Base-by-base conservation (phyloP, 2,797 vertebrate genomes). In the Micromesistius poutassou region DNA sequence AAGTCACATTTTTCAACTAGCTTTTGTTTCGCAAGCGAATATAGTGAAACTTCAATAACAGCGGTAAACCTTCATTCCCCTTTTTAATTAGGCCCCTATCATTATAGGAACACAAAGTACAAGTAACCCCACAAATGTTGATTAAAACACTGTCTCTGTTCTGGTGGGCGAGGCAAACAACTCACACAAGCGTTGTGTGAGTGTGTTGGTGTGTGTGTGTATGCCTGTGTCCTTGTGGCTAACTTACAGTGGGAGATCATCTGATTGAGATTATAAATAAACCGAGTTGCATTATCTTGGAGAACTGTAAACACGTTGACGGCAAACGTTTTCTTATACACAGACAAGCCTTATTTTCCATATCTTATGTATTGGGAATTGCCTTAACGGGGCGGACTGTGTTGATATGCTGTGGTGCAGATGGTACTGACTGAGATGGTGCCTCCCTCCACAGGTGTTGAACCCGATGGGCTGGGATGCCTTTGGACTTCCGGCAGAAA, bases 401-500 rank as follows among this genome's bases (percentile, higher is more conserved):
- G 55, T 62, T 62, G 55, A n/a, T 62, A 22, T 25, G 22, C 50
- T 33, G 35, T 70, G 25, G 75, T 30, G 25, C 68, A 13, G 13
- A 40, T 33, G 68, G 28, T 70, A 10, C 62, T 62, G 28, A 30
- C 70, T 22, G 0, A 35, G 2, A 13, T n/a, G 4, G 4, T 62
- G 5, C 70, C 1, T 83, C 13, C 31, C 1, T 86, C 78, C 12
- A 19, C 83, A 99, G 98, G 97, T 99, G 78, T 91, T 99, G 79
- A 97, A 98, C 91, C 98, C 98, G 0, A 99, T 99, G 96, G 98
- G 98, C n/a, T 99, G 98, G 97, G 98, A 99, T 7, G 97, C 97
- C 0, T 99, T 99, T 78, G 98, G 98, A 33, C 94, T 99, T 66
- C 98, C 98, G 50, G 98, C 98, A 0, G 98, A 99, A 91, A 99